Base-by-base conservation (phyloP, 2,888 invertebrate species). In the Phaonia tiefii region DNA sequence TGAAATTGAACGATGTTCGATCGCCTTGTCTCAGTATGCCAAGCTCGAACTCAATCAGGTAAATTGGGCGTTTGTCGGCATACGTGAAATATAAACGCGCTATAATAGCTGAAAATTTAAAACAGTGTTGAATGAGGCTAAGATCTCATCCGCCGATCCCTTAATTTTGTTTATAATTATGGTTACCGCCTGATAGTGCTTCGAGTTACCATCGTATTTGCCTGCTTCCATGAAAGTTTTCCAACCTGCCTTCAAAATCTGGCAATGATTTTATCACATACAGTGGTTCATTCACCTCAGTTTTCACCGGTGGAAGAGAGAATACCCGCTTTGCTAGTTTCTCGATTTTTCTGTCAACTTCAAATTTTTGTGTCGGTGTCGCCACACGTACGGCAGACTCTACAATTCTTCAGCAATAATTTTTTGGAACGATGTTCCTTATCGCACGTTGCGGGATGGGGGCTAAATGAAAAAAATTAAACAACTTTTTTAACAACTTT, bases 101-200 rank as follows among this genome's bases (percentile, higher is more conserved):
- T 54, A 75, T 22, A 31, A 58, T 73, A 17, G 79, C 66, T 54
- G 31, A 65, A 46, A 79, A 83, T 84, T 81, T 1, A 79, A 31
- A 0, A 74, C 81, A 3, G 81, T 84, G 15, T 81, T 84, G 60
- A 83, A 83, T 0, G 82, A 83, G 0, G 77, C 49, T 7, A 76
- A 17, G 1, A 72, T 65, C 0, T 66, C 66, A 37, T 83, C 77
- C 1, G 82, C 80, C 8, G 74, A 22, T 46, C 66, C 66, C 25
- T 44, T 63, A 10, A 80, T 56, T 5, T 72, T 79, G n/a, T 81
- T 77, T 15, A 74, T 39, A 10, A 79, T 69, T 2, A 75, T 82
- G 2, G 71, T 67, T 0, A 79, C 56, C 0, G 76, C 71, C 17
- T 82, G 76, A 20, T 75, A 75, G 44, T 75, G 63, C 17, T 58